A percentile compares a stretch with the other conserved stretches of the same genome.
Evolutionary conservation across 2,888 invertebrate genomes (phyloP).

Genomic region (Xylocampa areola): DNA sequence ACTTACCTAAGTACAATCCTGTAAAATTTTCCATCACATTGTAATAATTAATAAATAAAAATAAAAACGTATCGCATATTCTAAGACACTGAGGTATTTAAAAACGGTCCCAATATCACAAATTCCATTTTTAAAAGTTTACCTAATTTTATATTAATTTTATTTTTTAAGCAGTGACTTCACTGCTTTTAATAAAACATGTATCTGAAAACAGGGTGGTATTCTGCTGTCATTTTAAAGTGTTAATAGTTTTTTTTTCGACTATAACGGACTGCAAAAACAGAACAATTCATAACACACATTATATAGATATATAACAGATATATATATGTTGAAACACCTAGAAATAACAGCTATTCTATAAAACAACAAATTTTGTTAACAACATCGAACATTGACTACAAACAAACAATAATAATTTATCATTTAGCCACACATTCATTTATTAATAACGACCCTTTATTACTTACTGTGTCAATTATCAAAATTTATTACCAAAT

Average conservation of each 20-base stretch:
- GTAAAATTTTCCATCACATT: too few species aligned
- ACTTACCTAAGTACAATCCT: too few species aligned
- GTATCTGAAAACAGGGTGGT: too few species aligned
- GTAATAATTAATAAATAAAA: too few species aligned
- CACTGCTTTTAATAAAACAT: too few species aligned
- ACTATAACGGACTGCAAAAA: constrained; percentile 36
- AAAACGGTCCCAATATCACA: too few species aligned
- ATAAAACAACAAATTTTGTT: constrained; percentile 25
- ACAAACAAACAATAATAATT: constrained; percentile 34
- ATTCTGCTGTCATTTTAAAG: too few species aligned
- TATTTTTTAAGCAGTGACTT: too few species aligned
- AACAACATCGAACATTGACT: constrained; percentile 51
- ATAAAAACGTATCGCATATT: too few species aligned
- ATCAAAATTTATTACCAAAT: background rate
- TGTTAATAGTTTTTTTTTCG: background rate
- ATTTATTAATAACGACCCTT: constrained; percentile 3
- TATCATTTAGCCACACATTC: constrained; percentile 11
- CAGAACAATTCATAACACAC: constrained; percentile 32
- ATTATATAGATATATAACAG: constrained; percentile 21
- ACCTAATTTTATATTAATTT: too few species aligned
- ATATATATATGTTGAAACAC: constrained; percentile 30
- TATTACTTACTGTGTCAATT: constrained; percentile 43
- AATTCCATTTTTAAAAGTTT: too few species aligned
- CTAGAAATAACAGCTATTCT: constrained; percentile 34
- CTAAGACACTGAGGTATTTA: too few species aligned